These are phyloP conservation scores for Tenrec ecaudatus DNA, from an alignment of 2,113 vertebrate species.

Conservation along the genomic window DNA sequence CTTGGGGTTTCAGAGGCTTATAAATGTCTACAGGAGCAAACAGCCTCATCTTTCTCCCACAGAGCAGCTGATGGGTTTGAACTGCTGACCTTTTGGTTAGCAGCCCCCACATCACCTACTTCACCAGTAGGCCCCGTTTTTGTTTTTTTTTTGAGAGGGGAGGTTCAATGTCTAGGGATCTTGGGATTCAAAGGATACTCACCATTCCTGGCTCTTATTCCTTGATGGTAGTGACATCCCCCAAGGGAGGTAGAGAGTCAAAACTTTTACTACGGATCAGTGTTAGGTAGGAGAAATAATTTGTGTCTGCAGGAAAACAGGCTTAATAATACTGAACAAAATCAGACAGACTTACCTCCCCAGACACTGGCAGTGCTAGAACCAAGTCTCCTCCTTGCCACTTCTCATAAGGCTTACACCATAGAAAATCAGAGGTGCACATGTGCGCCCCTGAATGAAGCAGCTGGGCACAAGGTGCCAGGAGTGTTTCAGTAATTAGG, in stretches of 20 bases:
- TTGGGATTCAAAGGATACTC: too few relatives aligned
- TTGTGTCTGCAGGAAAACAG: constrained; percentile 17
- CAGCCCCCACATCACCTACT: too few relatives aligned
- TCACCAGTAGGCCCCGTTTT: too few relatives aligned
- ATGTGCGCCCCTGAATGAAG: not conserved
- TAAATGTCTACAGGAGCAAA: too few relatives aligned
- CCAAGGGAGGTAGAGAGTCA: not conserved
- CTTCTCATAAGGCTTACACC: not conserved
- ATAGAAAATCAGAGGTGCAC: not conserved
- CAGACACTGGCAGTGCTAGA: not conserved
- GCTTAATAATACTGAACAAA: not conserved
- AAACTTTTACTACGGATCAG: constrained; percentile 16
- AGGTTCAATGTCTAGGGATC: too few relatives aligned
- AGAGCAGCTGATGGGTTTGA: too few relatives aligned
- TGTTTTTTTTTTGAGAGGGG: too few relatives aligned
- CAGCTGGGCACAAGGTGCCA: not conserved
- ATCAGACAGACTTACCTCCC: not conserved
- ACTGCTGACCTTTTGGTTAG: too few relatives aligned
- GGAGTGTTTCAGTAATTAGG: not conserved
- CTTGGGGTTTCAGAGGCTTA: too few relatives aligned
- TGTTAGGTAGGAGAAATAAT: not conserved
- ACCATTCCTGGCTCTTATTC: too few relatives aligned
- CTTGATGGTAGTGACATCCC: too few relatives aligned
- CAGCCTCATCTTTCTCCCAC: too few relatives aligned
- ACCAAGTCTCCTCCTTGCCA: not conserved